phyloP scores from a whole-genome alignment of 2,797 vertebrate species.

The Phrynocephalus guinanensis region DNA sequence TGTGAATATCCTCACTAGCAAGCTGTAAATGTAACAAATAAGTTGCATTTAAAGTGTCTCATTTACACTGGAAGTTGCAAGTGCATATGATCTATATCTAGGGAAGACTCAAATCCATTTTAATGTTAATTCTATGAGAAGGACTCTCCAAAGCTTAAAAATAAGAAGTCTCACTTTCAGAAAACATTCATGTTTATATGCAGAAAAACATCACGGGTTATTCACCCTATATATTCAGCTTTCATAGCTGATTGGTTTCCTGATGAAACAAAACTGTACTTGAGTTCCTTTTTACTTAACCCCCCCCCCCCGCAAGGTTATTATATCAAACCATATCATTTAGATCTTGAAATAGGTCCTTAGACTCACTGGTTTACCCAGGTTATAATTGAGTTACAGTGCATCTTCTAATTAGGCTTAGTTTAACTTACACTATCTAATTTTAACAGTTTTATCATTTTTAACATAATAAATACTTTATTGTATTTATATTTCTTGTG shows the following conservation, averaged over 20 bases:
- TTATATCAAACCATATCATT: background rate
- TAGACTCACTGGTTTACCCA: background rate
- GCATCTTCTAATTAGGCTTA: background rate
- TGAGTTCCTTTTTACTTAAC: background rate
- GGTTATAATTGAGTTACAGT: background rate
- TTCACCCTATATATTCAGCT: background rate
- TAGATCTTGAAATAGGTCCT: background rate
- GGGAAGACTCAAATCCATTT: constrained; percentile 59
- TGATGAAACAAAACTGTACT: background rate
- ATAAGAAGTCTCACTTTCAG: constrained; percentile 4
- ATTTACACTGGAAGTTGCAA: constrained; percentile 42
- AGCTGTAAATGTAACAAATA: constrained; percentile 61
- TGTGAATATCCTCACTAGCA: constrained; percentile 60
- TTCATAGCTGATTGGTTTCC: background rate
- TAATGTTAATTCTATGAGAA: constrained; percentile 58
- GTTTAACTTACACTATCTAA: background rate
- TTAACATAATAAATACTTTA: background rate
- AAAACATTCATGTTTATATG: background rate
- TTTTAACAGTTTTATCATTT: background rate
- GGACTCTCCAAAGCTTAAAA: constrained; percentile 28
- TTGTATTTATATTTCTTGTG: too few relatives aligned
- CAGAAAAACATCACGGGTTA: background rate
- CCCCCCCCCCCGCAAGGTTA: background rate
- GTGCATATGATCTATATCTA: constrained; percentile 54
- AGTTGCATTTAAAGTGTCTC: constrained; percentile 41